Evolutionary conservation across 2,797 vertebrate species (phyloP), one percentile per base, ranked within the genome.

Genomic region (Phrynocephalus guinanensis): DNA sequence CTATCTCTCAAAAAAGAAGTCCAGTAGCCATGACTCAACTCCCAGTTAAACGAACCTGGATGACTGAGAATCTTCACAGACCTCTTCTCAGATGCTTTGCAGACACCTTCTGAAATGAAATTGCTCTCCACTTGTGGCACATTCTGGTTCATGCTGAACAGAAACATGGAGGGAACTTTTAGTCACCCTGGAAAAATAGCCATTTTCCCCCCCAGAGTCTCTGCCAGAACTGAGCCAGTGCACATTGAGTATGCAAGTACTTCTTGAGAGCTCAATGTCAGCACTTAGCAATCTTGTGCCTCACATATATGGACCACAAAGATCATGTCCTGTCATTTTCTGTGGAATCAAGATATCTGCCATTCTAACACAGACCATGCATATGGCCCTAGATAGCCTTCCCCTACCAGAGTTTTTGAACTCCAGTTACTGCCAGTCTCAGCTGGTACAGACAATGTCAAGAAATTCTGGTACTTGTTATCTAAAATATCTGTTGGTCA

Each of bases 201-300:
- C 30, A 11, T 88, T 88, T 88, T 88, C 87, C n/a, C n/a, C n/a
- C n/a, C n/a, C 68, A 80, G 68, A 79, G 44, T 52, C 52, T 18
- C 52, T 84, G 82, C 82, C 76, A 88, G 70, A 38, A 15, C 52
- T 52, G n/a, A 79, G 28, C 67, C 82, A 79, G 26, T 18, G 76
- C 56, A 78, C 33, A 24, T 63, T 50, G 79, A 79, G 30, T 8
- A 73, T 15, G 68, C 68, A 84, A 79, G 22, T n/a, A 16, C 56
- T 88, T 72, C 24, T 28, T 79, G 28, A 63, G 11, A 84, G 63
- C 11, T 48, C 67, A 88, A 83, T 56, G 79, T 30, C 3, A 33
- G 22, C 56, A n/a, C 18, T n/a, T 28, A 72, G 38, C 85, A 84
- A 72, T 70, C 28, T 78, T 87, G 28, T 50, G 8, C 66, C 60